Evolutionary conservation across 2,888 invertebrate species (phyloP), one percentile per base, ranked within the genome.

Genomic region (Drosophila conformis): DNA sequence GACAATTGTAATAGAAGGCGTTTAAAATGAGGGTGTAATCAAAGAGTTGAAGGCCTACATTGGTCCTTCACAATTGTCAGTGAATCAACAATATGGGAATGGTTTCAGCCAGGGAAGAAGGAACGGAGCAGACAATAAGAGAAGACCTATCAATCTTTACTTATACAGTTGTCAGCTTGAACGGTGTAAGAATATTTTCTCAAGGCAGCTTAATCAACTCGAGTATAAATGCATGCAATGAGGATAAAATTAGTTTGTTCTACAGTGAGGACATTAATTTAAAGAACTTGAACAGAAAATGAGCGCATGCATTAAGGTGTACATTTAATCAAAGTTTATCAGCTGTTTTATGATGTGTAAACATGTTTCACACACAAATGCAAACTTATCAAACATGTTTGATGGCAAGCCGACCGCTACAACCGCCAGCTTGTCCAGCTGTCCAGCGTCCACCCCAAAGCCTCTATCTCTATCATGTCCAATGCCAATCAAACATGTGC

Each of bases 401-500:
- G 73, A 63, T 54, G 29, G 35, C 51, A 27, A 27, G 2, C 35
- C 33, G 8, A 52, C 33, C 33, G 25, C 10, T 8, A 25, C 36
- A 48, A 31, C 36, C 5, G 40, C 11, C 38, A 38, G 29, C 42
- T 56, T 33, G 33, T n/a, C n/a, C 29, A 53, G 36, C 46, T 57
- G 48, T 49, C 51, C 62, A 62, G 29, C 38, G 52, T 70, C 70
- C 76, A 65, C 58, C 61, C 38, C 52, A 64, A n/a, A 27, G 29
- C 57, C 52, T 42, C 58, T 38, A 65, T 52, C 53, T 52, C 54
- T 62, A 49, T 35, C 40, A 57, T 51, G 67, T 71, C 73, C 90
- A 90, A 89, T 87, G 88, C 75, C 90, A 90, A 82, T 83, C 86
- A 82, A 89, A 84, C 81, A 80, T 82, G 78, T 77, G 72, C 70